Conservation (phyloP, 2,888 invertebrate genomes). For the Petrophora chlorosata region DNA sequence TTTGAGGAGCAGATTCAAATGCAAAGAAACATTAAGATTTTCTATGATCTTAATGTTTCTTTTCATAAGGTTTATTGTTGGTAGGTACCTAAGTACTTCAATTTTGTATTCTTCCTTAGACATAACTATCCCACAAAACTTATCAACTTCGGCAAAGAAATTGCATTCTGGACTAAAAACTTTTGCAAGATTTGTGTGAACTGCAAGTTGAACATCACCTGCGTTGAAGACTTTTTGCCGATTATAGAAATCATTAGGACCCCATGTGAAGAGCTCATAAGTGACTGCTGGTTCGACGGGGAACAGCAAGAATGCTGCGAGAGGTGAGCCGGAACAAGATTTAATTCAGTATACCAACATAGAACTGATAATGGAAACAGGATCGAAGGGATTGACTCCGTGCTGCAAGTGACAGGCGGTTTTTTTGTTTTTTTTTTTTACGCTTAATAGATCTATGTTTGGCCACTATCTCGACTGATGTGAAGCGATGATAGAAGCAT, state of each 20-base stretch:
- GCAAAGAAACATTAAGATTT: too few species aligned
- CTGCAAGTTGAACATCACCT: conserved; percentile 59
- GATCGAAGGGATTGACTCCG: too few species aligned
- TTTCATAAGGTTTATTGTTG: too few species aligned
- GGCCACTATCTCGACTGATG: too few species aligned
- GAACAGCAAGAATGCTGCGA: conserved; percentile 66
- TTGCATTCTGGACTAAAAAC: conserved; percentile 60
- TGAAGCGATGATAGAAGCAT: too few species aligned
- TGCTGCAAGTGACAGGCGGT: too few species aligned
- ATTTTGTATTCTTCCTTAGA: conserved; percentile 38
- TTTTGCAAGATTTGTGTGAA: conserved; percentile 60
- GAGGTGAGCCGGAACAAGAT: conserved; percentile 54
- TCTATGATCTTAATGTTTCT: too few species aligned
- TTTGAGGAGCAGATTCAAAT: too few species aligned
- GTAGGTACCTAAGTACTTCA: too few species aligned
- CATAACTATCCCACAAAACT: conserved; percentile 48
- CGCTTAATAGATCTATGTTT: too few species aligned
- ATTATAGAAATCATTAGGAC: conserved; percentile 51
- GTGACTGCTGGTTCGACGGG: conserved; percentile 67
- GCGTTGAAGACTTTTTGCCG: conserved; percentile 50
- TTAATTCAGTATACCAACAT: background rate
- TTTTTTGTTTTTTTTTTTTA: too few species aligned
- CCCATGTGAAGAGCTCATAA: conserved; percentile 59
- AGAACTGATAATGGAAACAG: too few species aligned
- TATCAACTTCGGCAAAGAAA: conserved; percentile 58